Percentiles rank a stretch among this genome's conserved stretches.
phyloP scores from a whole-genome alignment of 2,888 invertebrate genomes.

The Horisme vitalbata region DNA sequence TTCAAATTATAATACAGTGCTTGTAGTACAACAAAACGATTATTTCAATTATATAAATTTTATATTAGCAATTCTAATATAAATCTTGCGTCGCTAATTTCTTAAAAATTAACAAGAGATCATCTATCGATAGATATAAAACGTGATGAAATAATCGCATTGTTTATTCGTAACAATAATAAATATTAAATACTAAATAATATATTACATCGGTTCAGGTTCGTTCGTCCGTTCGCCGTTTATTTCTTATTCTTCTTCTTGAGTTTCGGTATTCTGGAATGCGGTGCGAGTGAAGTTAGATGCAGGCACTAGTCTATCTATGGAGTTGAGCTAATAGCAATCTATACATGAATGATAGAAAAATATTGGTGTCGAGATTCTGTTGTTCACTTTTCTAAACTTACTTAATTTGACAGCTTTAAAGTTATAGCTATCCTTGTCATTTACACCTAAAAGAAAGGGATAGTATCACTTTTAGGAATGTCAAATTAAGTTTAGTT shows the following conservation, averaged over 20 bases:
- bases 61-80: conserved; percentile 1
- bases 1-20: conserved; percentile 37
- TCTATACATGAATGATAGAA: neutral
- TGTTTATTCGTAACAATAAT: conserved; percentile 47
- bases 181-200: conserved; percentile 68
- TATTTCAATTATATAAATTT: conserved; percentile 29
- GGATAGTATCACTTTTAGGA: too few species aligned
- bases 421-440: too few species aligned
- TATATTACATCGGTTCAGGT: conserved; percentile 68
- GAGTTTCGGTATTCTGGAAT: conserved; percentile 79
- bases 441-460: too few species aligned
- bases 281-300: conserved; percentile 71
- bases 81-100: conserved; percentile 16
- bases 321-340: conserved; percentile 23
- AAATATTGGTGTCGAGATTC: too few species aligned
- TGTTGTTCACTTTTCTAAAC: too few species aligned
- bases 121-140: conserved; percentile 30
- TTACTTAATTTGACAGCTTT: too few species aligned
- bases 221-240: conserved; percentile 65
- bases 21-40: conserved; percentile 31
- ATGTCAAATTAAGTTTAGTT: too few species aligned
- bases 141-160: conserved; percentile 34
- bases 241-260: conserved; percentile 77
- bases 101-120: conserved; percentile 47
- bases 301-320: conserved; percentile 45